Evolutionary conservation across 2,113 vertebrate genomes (phyloP), one percentile per base, ranked within the genome.

Genomic region (Barbus barbus): DNA sequence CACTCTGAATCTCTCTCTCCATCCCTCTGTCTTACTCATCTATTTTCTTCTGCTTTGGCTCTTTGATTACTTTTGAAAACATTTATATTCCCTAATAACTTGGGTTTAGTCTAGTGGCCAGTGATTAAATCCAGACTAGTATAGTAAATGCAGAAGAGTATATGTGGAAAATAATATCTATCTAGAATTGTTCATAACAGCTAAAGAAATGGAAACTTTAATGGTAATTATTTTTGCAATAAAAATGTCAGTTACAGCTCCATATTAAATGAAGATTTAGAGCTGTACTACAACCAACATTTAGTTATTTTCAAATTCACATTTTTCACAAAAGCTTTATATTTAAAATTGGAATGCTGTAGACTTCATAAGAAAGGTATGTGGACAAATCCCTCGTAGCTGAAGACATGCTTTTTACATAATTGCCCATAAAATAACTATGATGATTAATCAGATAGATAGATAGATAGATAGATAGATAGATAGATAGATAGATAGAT

Each of bases 21-120:
- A 20, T 6, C 28, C 26, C n/a, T 94, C 94, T 93, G 91, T 93
- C 91, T 73, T 60, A 58, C 44, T 58, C 63, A 77, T 77, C 11
- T 77, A 28, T 13, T 76, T 76, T 82, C 9, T 51, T 67, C 24
- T 71, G 65, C 84, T 76, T 76, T 80, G 28, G 58, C 90, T 91
- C 88, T 94, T 93, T 94, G 93, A 95, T 94, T 95, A 93, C 91
- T 94, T 95, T 92, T 94, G 92, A 96, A 96, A 95, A 95, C 95
- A 95, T 96, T 95, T 95, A 93, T 94, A 94, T 94, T 93, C 95
- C 93, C 92, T 93, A 94, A 94, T 94, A 95, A 94, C 89, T 92
- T 91, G 91, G 94, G 92, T 95, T 94, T 93, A 94, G 93, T 93
- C 93, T 93, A 90, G 89, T 91, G 90, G 93, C 85, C 92, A 89